Percentiles rank a stretch among this genome's conserved stretches.
Conservation (phyloP, 2,888 invertebrate genomes). For the Loripinus fragilis region DNA sequence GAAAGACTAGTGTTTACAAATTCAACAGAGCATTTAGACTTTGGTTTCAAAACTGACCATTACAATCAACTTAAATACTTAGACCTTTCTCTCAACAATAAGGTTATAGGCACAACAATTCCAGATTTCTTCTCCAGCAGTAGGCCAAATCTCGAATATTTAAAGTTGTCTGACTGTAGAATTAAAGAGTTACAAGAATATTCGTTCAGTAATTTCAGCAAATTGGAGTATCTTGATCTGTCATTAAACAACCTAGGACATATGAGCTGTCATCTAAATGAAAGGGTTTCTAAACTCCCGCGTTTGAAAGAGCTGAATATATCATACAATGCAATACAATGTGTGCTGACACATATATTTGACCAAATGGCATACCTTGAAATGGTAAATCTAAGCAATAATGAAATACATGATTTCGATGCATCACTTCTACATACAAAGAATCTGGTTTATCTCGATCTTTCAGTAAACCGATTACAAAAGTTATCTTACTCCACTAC, state of each 20-base stretch:
- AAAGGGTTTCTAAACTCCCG: background rate
- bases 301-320: slow-evolving; percentile 16
- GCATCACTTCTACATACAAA: background rate
- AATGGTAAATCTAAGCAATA: slow-evolving; percentile 22
- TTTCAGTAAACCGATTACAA: slow-evolving; percentile 20
- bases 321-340: slow-evolving; percentile 17
- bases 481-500: background rate
- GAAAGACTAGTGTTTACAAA: slow-evolving; percentile 16
- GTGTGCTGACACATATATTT: background rate
- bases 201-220: slow-evolving; percentile 11
- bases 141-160: slow-evolving; percentile 21
- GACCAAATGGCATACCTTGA: background rate
- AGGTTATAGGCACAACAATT: background rate
- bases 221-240: slow-evolving; percentile 23
- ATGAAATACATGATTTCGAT: slow-evolving; percentile 18
- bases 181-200: slow-evolving; percentile 8
- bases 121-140: background rate
- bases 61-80: background rate
- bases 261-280: slow-evolving; percentile 7
- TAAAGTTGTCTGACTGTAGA: slow-evolving; percentile 24
- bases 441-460: slow-evolving; percentile 13
- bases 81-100: slow-evolving; percentile 6
- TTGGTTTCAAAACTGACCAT: background rate
- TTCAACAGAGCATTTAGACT: slow-evolving; percentile 4
- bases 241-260: slow-evolving; percentile 27